Evolutionary conservation across 2,113 vertebrate species (phyloP).

Genomic region (Orientallactaga bullata): DNA sequence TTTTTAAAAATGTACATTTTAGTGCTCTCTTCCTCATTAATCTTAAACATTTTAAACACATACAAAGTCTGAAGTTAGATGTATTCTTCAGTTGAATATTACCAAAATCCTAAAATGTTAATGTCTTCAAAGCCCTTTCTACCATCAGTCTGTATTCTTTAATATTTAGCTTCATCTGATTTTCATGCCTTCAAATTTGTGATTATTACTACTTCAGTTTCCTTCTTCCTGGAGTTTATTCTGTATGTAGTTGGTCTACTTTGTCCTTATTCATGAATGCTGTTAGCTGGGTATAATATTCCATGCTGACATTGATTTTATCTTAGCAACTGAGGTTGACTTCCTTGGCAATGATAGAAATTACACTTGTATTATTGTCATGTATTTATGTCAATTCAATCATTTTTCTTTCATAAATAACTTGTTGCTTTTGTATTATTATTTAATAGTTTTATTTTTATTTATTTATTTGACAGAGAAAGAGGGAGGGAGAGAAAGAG

Average conservation of each 20-base stretch:
- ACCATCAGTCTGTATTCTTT: neutral
- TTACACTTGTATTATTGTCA: neutral
- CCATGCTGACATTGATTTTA: neutral
- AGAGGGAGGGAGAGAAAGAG: no score
- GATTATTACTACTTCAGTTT: neutral
- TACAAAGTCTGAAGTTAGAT: neutral
- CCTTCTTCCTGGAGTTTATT: slow-evolving; percentile 36
- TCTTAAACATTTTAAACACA: neutral
- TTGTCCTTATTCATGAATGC: slow-evolving; percentile 25
- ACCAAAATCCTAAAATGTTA: slow-evolving; percentile 1
- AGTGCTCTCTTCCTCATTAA: slow-evolving; percentile 15
- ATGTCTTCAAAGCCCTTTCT: neutral
- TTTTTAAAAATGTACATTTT: neutral
- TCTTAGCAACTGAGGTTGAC: neutral
- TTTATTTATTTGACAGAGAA: no score
- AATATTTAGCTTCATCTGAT: neutral
- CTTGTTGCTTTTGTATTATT: neutral
- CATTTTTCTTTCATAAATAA: slow-evolving; percentile 1
- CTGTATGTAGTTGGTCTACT: neutral
- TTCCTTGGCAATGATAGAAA: neutral
- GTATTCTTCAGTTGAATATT: neutral
- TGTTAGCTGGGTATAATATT: slow-evolving; percentile 3
- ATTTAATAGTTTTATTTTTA: neutral
- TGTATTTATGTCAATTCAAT: neutral
- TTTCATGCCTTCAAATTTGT: neutral